Evolutionary conservation across 1,140 invertebrate species (phyloP).

Genomic region (Lamellibrachia luymesi): DNA sequence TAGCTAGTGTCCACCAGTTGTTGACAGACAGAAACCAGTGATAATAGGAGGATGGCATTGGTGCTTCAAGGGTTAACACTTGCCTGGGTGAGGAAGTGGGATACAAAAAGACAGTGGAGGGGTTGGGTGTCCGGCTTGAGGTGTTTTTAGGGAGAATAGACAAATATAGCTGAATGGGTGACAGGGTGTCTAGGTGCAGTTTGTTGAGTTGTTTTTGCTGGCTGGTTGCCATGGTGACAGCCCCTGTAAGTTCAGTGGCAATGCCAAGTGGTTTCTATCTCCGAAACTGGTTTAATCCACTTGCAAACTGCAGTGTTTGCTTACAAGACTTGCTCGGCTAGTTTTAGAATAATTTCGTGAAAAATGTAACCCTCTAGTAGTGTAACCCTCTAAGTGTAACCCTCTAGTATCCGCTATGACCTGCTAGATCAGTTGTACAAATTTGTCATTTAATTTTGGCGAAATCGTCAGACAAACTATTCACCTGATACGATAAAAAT

Average conservation of each 20-base stretch:
- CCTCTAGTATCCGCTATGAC: too few species aligned
- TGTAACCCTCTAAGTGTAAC: too few species aligned
- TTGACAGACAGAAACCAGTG: too few species aligned
- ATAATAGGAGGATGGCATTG: too few species aligned
- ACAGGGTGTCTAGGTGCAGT: neutral
- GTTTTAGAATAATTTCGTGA: too few species aligned
- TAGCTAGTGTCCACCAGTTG: too few species aligned
- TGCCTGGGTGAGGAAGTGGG: neutral
- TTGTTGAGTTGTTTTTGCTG: neutral
- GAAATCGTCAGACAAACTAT: too few species aligned
- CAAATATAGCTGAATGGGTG: neutral
- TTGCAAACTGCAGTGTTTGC: neutral
- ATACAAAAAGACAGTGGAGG: neutral
- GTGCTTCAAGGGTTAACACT: neutral
- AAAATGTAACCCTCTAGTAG: too few species aligned
- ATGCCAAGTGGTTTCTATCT: neutral
- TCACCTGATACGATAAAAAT: too few species aligned
- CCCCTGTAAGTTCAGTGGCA: neutral
- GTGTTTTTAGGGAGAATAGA: neutral
- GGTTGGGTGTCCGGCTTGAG: neutral
- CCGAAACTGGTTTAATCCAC: neutral
- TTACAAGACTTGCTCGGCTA: neutral
- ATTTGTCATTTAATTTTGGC: too few species aligned
- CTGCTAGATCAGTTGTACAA: too few species aligned
- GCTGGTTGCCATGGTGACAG: neutral